Evolutionary conservation across 2,888 invertebrate genomes (phyloP), one percentile per base, ranked within the genome.

Genomic region (Seira sanloemensis): DNA sequence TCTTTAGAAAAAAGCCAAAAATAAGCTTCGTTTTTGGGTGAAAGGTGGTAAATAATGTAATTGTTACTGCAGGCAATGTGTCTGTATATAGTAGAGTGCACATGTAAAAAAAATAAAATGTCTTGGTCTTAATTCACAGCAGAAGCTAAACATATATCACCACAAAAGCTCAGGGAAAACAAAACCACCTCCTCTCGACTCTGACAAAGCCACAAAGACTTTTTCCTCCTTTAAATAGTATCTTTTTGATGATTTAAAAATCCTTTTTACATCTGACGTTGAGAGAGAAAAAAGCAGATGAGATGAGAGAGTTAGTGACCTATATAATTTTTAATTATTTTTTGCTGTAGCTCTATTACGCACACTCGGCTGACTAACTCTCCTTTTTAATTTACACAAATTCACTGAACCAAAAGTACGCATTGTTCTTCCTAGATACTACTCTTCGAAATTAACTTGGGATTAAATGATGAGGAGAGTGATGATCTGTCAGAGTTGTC

Each of bases 291-390:
- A 71, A 58, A 25, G 58, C 54, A 75, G 62, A 75, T 27, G 12
- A 37, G 37, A 37, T 37, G 37, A 37, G 83, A 83, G 83, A 83
- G 78, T 68, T 71, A 83, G 83, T 83, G 83, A 83, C 83, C 83
- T 83, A 78, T 77, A 83, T 83, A 67, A 83, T 83, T 83, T 37
- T 83, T 83, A 83, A 83, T 83, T 83, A 78, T 83, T 73, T 37
- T 27, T 37, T 24, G 46, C 24, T 25, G 19, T 25, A 37, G 21
- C 5, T 37, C 18, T 75, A 26, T 25, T 12, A 71, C 50, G 50
- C 58, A 73, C 67, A 67, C 62, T 46, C 67, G 7, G 5, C n/a
- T 23, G 19, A 23, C 9, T 67, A 24, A 9, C 2, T 67, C 67
- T 24, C 9, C 21, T 9, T 23, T 24, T 23, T 9, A 67, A n/a